Evolutionary conservation across 2,888 invertebrate species (phyloP).

Genomic region (Drosophila subquinaria): DNA sequence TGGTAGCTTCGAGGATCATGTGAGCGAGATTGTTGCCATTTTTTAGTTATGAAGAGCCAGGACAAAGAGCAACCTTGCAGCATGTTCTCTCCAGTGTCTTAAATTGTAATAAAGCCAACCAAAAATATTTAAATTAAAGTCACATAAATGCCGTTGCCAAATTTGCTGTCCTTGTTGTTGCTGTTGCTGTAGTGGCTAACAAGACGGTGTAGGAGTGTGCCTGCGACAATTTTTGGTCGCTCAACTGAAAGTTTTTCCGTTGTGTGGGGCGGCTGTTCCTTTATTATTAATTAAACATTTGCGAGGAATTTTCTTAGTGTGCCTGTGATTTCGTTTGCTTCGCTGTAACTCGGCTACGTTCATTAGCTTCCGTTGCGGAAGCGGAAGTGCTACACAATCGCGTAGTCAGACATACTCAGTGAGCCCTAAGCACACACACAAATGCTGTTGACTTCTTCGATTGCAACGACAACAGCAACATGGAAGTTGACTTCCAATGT

Average conservation of each 20-base stretch:
- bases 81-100: slow-evolving; percentile 34
- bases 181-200: slow-evolving; percentile 13
- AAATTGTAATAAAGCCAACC: slow-evolving; percentile 59
- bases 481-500: slow-evolving; percentile 47
- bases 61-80: slow-evolving; percentile 50
- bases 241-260: slow-evolving; percentile 57
- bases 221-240: slow-evolving; percentile 39
- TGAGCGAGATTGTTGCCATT: slow-evolving; percentile 55
- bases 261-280: slow-evolving; percentile 43
- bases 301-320: slow-evolving; percentile 64
- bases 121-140: slow-evolving; percentile 75
- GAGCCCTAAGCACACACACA: slow-evolving; percentile 24
- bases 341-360: slow-evolving; percentile 59
- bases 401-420: slow-evolving; percentile 77
- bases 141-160: slow-evolving; percentile 56
- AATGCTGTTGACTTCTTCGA: slow-evolving; percentile 44
- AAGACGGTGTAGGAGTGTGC: slow-evolving; percentile 8
- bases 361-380: slow-evolving; percentile 77
- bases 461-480: slow-evolving; percentile 50
- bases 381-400: slow-evolving; percentile 80
- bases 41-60: slow-evolving; percentile 44
- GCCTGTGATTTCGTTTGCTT: slow-evolving; percentile 55
- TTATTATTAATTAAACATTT: slow-evolving; percentile 76
- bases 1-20: slow-evolving; percentile 19
- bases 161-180: slow-evolving; percentile 23